Conservation (phyloP, 2,797 vertebrate genomes). For the Dendrocincla fuliginosa region DNA sequence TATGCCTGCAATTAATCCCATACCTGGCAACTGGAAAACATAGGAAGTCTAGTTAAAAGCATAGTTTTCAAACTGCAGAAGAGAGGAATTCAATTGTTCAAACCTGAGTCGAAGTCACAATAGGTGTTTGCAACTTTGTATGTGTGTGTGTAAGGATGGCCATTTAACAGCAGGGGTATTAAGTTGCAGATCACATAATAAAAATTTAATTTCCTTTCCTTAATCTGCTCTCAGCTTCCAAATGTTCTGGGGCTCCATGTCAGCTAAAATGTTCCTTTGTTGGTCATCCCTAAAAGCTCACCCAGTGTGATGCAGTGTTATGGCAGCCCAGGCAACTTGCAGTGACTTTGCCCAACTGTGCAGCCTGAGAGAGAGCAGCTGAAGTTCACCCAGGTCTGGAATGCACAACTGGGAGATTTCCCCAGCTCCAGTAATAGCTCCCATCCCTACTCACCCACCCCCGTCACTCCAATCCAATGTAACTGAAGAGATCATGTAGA, state of each 20-base stretch:
- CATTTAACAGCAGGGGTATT: not conserved
- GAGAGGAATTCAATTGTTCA: not conserved
- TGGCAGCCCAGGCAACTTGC: not conserved
- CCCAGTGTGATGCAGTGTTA: not conserved
- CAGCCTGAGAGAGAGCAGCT: not conserved
- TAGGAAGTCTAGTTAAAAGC: not conserved
- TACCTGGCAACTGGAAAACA: not conserved
- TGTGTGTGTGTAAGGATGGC: not conserved
- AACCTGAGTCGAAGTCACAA: not conserved
- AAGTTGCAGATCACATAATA: not conserved
- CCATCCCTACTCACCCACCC: not conserved
- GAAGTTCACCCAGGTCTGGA: not conserved
- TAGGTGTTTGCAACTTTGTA: not conserved
- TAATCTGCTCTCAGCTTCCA: not conserved
- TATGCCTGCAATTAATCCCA: not conserved
- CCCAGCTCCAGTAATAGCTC: not conserved
- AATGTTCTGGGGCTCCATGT: not conserved
- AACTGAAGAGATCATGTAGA: not conserved
- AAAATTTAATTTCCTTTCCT: not conserved
- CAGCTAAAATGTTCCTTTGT: not conserved
- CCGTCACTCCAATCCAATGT: not conserved
- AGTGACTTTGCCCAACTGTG: not conserved
- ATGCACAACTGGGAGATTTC: constrained; percentile 25
- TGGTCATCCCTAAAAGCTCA: not conserved
- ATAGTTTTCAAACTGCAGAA: not conserved